A percentile compares a stretch with the other conserved stretches of the same genome.
phyloP scores from a whole-genome alignment of 2,797 vertebrate genomes.

The Pogoniulus pusillus region DNA sequence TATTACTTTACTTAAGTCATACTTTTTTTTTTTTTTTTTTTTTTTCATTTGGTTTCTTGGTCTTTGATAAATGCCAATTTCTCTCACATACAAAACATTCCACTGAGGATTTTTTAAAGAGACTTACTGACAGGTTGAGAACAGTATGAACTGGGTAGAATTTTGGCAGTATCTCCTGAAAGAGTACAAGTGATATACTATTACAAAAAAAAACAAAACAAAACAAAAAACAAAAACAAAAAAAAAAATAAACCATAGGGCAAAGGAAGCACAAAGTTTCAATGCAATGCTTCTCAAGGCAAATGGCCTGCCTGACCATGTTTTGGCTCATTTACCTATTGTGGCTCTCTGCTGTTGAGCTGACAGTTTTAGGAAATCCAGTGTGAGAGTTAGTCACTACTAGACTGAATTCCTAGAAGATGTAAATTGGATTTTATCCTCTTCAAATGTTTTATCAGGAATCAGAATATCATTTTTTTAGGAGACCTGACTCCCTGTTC shows the following conservation, averaged over 20 bases:
- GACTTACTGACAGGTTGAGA: background rate
- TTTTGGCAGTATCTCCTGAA: background rate
- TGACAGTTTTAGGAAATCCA: background rate
- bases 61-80: background rate
- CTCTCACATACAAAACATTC: background rate
- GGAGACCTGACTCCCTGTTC: background rate
- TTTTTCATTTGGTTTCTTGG: background rate
- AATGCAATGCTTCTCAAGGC: background rate
- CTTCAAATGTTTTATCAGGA: background rate
- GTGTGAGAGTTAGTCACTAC: background rate
- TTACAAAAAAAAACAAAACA: background rate
- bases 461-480: background rate
- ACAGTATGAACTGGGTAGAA: background rate
- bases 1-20: background rate
- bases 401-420: background rate
- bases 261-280: background rate
- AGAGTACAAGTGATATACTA: background rate
- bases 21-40: constrained; percentile 23
- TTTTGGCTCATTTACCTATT: background rate
- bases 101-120: background rate
- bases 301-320: background rate
- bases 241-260: background rate
- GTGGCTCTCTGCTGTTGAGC: background rate
- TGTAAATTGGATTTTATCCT: background rate
- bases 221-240: too few species aligned